Evolutionary conservation across 2,113 vertebrate genomes (phyloP).

Genomic region (Tamias sibiricus): DNA sequence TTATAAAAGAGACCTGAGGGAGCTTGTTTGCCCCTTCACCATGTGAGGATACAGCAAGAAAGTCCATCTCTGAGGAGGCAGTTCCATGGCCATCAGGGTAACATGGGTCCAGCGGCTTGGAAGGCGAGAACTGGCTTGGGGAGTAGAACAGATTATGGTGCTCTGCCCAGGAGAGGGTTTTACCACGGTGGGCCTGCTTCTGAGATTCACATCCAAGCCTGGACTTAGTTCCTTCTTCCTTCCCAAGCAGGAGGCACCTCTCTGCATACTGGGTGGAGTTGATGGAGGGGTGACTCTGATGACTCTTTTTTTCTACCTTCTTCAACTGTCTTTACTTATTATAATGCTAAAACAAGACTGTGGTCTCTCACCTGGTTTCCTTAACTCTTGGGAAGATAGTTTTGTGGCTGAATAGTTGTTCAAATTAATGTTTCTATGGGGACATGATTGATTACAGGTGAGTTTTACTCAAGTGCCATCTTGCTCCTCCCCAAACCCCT

Average conservation of each 20-base stretch:
- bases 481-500: too few species aligned
- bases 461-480: not conserved
- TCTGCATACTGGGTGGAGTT: not conserved
- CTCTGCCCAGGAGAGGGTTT: not conserved
- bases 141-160: not conserved
- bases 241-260: too few species aligned
- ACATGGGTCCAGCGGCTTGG: not conserved
- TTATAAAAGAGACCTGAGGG: not conserved
- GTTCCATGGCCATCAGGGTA: not conserved
- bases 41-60: not conserved
- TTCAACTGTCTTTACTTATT: not conserved
- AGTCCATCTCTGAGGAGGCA: not conserved
- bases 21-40: not conserved
- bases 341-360: not conserved
- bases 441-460: not conserved
- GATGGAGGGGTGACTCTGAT: too few species aligned
- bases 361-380: not conserved
- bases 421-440: not conserved
- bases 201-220: not conserved
- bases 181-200: not conserved
- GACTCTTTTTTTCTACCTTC: not conserved
- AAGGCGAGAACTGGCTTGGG: fast-evolving
- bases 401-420: not conserved
- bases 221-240: not conserved
- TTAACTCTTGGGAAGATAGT: not conserved